phyloP scores from a whole-genome alignment of 2,888 invertebrate species.

The Cremastobaeus sp. region DNA sequence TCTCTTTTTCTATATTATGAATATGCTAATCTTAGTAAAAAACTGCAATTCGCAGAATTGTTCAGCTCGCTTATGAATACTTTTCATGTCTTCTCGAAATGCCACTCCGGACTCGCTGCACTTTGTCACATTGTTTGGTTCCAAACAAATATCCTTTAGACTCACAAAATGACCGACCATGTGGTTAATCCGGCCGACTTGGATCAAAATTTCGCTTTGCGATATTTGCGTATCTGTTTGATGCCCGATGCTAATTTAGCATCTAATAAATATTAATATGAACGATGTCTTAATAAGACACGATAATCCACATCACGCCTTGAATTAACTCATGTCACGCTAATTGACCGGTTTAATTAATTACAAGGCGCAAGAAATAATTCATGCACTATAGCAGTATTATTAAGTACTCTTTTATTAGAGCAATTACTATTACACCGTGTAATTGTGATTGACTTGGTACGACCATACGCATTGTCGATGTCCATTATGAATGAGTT shows the following conservation, averaged over 20 bases:
- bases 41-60: slow-evolving; percentile 43
- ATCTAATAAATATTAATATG: slow-evolving; percentile 52
- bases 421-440: slow-evolving; percentile 49
- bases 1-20: slow-evolving; percentile 47
- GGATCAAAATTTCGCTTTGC: slow-evolving; percentile 27
- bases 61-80: slow-evolving; percentile 32
- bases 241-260: slow-evolving; percentile 40
- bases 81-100: slow-evolving; percentile 30
- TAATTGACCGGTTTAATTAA: slow-evolving; percentile 63
- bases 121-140: slow-evolving; percentile 18
- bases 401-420: slow-evolving; percentile 56
- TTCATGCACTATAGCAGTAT: slow-evolving; percentile 56
- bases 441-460: slow-evolving; percentile 26
- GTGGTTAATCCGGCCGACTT: neutral
- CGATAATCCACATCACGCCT: slow-evolving; percentile 60
- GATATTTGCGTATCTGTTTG: slow-evolving; percentile 26
- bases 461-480: no score
- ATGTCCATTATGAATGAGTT: no score
- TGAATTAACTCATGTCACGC: slow-evolving; percentile 61
- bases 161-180: neutral
- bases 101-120: no score
- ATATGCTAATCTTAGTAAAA: slow-evolving; percentile 44
- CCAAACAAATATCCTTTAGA: slow-evolving; percentile 11
- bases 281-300: slow-evolving; percentile 54
- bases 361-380: slow-evolving; percentile 59